Evolutionary conservation across 1,140 invertebrate genomes (phyloP).

Genomic region (Panagrolaimus sp.): DNA sequence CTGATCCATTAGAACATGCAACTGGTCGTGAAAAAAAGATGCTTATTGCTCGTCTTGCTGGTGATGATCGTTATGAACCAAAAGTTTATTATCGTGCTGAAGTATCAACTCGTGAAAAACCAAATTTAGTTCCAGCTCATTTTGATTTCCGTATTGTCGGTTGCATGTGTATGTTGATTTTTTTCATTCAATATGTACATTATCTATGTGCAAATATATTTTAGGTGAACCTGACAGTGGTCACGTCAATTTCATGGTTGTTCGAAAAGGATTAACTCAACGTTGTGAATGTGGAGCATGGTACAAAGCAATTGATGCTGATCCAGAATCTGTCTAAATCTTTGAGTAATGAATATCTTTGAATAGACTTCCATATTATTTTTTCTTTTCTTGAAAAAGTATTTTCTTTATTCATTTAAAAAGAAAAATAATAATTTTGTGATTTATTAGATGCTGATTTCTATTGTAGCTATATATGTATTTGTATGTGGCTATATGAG

Average conservation of each 20-base stretch:
- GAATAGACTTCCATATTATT: no score
- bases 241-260: constrained; percentile 84
- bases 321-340: constrained; percentile 66
- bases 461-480: no score
- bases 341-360: not conserved
- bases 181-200: not conserved
- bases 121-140: constrained; percentile 81
- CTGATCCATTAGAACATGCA: constrained; percentile 81
- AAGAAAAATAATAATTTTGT: no score
- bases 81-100: constrained; percentile 62
- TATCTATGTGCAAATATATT: constrained; percentile 14
- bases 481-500: no score
- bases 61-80: constrained; percentile 68
- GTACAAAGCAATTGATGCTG: constrained; percentile 78
- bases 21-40: constrained; percentile 86
- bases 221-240: constrained; percentile 77
- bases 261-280: constrained; percentile 78
- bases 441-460: no score
- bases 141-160: constrained; percentile 83
- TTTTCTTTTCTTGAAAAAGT: no score
- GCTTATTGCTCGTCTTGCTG: constrained; percentile 74
- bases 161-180: constrained; percentile 72
- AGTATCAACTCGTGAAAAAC: constrained; percentile 75
- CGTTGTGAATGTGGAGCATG: constrained; percentile 74
- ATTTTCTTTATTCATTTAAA: no score